Percentiles rank a stretch among this genome's conserved stretches.
phyloP scores from a whole-genome alignment of 1,140 invertebrate species.

The Piezodorus guildinii region DNA sequence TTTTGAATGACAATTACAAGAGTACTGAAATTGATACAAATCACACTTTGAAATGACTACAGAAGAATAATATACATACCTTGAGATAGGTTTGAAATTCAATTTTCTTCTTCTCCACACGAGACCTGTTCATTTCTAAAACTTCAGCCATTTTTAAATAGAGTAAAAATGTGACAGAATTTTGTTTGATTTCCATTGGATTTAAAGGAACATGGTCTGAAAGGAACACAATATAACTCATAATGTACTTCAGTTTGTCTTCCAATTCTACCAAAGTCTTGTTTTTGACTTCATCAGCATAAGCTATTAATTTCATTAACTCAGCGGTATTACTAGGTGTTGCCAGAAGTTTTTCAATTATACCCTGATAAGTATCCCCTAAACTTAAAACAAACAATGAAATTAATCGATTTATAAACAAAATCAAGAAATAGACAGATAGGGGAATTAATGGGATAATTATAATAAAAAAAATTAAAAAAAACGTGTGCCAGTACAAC shows the following conservation, averaged over 20 bases:
- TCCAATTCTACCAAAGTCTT: conserved; percentile 61
- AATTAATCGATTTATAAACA: no score
- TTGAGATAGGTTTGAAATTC: conserved; percentile 78
- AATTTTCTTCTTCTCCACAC: conserved; percentile 66
- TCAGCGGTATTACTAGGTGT: conserved; percentile 71
- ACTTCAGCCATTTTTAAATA: conserved; percentile 60
- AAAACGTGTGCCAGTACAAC: no score
- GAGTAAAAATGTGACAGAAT: conserved; percentile 78
- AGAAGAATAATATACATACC: conserved; percentile 32
- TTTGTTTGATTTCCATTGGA: conserved; percentile 72
- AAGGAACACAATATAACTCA: conserved; percentile 51
- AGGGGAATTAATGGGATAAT: no score
- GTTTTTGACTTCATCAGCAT: conserved; percentile 62
- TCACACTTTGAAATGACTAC: no score
- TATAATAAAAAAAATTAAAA: no score
- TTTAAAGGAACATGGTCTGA: conserved; percentile 68
- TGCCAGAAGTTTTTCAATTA: conserved; percentile 64
- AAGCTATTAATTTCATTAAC: conserved; percentile 68
- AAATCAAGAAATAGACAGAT: no score
- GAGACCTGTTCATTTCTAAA: conserved; percentile 66
- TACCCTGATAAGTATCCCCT: conserved; percentile 71
- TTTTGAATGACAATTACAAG: no score
- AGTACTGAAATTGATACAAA: no score
- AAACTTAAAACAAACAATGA: conserved; percentile 44
- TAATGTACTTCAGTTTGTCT: conserved; percentile 51